These are phyloP conservation scores for Acrocephalus arundinaceus DNA, from an alignment of 2,113 vertebrate genomes.

Conservation along the genomic window DNA sequence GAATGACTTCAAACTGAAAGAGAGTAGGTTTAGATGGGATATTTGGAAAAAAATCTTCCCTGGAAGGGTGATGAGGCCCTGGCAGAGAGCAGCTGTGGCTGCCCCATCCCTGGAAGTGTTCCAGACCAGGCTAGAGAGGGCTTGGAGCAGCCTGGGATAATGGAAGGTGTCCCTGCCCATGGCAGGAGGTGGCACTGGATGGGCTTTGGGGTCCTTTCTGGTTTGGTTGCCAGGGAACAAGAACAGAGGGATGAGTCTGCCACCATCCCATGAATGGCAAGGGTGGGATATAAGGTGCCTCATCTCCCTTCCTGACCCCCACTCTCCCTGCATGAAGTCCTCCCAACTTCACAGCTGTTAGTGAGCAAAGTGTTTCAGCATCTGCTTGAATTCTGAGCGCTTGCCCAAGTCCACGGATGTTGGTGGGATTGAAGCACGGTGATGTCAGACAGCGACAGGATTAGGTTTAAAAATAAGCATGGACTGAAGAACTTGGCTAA, in stretches of 20 bases:
- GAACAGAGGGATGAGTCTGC: not conserved
- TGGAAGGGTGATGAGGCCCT: not conserved
- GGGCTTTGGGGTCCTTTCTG: not conserved
- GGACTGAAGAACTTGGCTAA: not conserved
- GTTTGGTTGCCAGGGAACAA: not conserved
- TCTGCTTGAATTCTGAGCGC: not conserved
- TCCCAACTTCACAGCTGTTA: not conserved
- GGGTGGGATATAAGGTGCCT: not conserved
- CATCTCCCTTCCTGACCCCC: not conserved
- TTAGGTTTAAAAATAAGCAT: conserved; percentile 26
- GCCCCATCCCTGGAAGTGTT: not conserved
- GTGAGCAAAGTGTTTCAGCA: not conserved
- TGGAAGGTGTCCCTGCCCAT: not conserved
- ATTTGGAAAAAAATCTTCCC: not conserved
- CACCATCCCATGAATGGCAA: rapidly evolving
- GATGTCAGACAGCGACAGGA: not conserved
- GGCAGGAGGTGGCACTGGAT: not conserved
- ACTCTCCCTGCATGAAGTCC: not conserved
- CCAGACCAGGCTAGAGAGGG: rapidly evolving
- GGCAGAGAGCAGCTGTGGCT: not conserved
- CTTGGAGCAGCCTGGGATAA: not conserved
- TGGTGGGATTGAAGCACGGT: not conserved
- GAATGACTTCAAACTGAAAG: not conserved
- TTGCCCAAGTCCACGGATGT: rapidly evolving
- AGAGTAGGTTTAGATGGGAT: not conserved